Conservation (phyloP, 2,888 invertebrate genomes). For the Geophilus truncorum region DNA sequence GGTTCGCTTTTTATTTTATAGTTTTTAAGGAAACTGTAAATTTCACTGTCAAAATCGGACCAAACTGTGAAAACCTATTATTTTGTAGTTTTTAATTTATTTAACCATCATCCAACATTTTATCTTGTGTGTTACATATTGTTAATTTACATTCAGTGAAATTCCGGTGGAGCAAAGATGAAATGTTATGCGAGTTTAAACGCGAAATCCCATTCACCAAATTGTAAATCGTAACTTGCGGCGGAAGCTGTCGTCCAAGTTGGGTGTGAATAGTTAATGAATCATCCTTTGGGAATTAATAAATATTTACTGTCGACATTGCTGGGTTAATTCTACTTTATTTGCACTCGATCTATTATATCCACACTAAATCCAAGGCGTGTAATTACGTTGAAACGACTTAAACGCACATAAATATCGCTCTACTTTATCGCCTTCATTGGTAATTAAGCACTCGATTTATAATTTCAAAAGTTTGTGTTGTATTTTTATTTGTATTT, state of each 20-base stretch:
- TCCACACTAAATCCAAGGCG: neutral
- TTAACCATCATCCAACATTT: no score
- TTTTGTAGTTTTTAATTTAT: no score
- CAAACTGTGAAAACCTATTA: no score
- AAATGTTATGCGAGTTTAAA: neutral
- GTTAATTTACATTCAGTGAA: neutral
- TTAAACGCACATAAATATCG: neutral
- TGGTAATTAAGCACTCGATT: neutral
- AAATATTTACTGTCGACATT: neutral
- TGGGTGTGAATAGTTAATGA: neutral
- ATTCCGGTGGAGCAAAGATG: neutral
- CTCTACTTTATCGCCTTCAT: neutral
- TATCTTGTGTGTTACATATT: no score
- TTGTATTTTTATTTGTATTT: neutral
- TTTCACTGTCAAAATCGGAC: no score
- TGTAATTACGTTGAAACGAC: neutral
- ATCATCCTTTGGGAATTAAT: neutral
- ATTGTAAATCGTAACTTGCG: neutral
- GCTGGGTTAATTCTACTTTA: neutral
- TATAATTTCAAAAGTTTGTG: no score
- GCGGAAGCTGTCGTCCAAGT: neutral
- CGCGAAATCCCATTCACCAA: neutral
- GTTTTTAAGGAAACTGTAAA: no score
- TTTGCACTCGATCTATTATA: neutral
- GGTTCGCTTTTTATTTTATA: no score